Evolutionary conservation across 2,888 invertebrate species (phyloP).

Genomic region (Phrixothrix hirtus): DNA sequence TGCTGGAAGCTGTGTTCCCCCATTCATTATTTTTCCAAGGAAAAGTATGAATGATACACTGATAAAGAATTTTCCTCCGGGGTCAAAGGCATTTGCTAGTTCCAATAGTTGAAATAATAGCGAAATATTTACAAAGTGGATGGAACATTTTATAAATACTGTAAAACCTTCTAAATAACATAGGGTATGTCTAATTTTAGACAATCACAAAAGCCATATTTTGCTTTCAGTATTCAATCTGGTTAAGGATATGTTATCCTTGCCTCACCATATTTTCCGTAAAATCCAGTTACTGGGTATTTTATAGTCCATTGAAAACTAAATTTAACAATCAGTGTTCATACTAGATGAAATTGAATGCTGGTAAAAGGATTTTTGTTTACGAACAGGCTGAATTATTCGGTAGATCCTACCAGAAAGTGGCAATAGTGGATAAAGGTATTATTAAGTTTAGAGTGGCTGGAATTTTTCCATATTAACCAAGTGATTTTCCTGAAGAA

Average conservation of each 20-base stretch:
- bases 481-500: neutral
- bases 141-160: constrained; percentile 3
- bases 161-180: neutral
- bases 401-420: neutral
- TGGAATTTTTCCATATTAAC: neutral
- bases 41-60: constrained; percentile 2
- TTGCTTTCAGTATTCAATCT: neutral
- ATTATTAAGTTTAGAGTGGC: neutral
- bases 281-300: neutral
- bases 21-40: constrained; percentile 7
- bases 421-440: neutral
- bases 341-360: constrained; percentile 3
- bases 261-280: neutral
- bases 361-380: constrained; percentile 2
- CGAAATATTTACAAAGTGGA: constrained; percentile 2
- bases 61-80: constrained; percentile 5
- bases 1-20: constrained; percentile 39
- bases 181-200: neutral
- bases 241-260: neutral
- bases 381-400: too few species aligned
- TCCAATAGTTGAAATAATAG: constrained; percentile 5
- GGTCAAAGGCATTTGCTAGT: neutral
- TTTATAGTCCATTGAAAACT: neutral
- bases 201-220: constrained; percentile 6
- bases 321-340: constrained; percentile 1